These are phyloP conservation scores for Paramuricea clavata DNA, from an alignment of 92 coral and sea anemone species.

Conservation along the genomic window DNA sequence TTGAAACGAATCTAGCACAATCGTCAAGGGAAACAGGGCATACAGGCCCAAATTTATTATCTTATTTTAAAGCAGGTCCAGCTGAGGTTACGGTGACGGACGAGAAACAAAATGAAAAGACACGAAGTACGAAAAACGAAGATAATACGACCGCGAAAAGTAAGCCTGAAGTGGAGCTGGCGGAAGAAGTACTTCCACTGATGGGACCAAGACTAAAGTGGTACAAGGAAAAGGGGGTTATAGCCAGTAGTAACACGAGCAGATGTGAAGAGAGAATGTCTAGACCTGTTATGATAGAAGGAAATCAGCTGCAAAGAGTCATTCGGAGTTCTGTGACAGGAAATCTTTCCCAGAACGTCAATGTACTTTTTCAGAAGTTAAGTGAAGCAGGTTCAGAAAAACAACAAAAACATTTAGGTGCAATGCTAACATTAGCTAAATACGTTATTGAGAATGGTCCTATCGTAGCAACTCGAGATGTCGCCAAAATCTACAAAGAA, in stretches of 20 bases:
- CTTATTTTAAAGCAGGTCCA: no score
- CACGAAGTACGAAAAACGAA: no score
- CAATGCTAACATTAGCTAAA: slow-evolving; percentile 58
- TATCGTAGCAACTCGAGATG: slow-evolving; percentile 56
- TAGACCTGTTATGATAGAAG: background rate
- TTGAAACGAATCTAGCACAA: no score
- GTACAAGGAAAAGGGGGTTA: slow-evolving; percentile 49
- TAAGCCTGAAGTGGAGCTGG: no score
- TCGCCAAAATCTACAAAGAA: slow-evolving; percentile 58
- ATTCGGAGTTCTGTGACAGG: slow-evolving; percentile 36
- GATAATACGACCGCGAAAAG: no score
- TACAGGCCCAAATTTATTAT: no score
- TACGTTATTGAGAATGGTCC: slow-evolving; percentile 57
- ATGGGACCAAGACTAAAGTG: slow-evolving; percentile 56
- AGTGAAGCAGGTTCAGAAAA: slow-evolving; percentile 3
- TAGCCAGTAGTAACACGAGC: slow-evolving; percentile 31
- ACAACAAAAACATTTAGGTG: slow-evolving; percentile 62
- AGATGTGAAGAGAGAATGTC: slow-evolving; percentile 13
- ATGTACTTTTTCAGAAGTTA: slow-evolving; percentile 43
- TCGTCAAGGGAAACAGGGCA: no score
- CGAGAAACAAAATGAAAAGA: no score
- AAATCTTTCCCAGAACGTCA: slow-evolving; percentile 28
- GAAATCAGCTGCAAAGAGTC: slow-evolving; percentile 33
- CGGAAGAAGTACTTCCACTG: slow-evolving; percentile 18
- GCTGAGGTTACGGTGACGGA: no score